Evolutionary conservation across 2,113 vertebrate genomes (phyloP), one percentile per base, ranked within the genome.

Genomic region (Galemys pyrenaicus): DNA sequence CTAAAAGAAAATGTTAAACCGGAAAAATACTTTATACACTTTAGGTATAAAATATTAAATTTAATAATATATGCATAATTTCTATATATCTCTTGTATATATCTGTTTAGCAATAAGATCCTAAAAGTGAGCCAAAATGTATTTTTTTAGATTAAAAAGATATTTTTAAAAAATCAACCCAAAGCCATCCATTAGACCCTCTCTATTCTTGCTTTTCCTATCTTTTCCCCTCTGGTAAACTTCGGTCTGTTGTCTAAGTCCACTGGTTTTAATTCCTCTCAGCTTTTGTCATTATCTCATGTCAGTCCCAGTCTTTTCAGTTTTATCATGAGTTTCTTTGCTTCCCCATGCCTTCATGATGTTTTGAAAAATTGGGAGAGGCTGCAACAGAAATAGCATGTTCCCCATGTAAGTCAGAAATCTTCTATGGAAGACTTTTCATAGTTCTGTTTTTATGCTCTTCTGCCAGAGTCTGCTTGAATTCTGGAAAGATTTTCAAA

Each of bases 381-480:
- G 19, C 92, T 56, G 56, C 54, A 2, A 80, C 78, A 68, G 56
- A 96, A 94, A 92, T 49, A 91, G 78, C 77, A 85, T 39, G 80
- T 83, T 94, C 51, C 64, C 30, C 78, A 1, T 22, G 15, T 96
- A 79, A 97, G 58, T 92, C 86, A 94, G 70, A 88, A 91, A 93
- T 35, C 17, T 60, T 28, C 15, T 26, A 58, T 83, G 90, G 71
- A 93, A 84, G 64, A 70, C 79, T 70, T 79, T 78, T 30, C n/a
- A n/a, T 74, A 78, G 62, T 75, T 87, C 67, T 86, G 64, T 87
- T 74, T 95, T 81, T 94, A 64, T 91, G 28, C 64, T 65, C 51
- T 95, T 95, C 58, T 91, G 80, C 90, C 79, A 93, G 60, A 89
- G 64, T 94, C 80, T 75, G 75, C 92, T 67, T 84, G 62, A 79